A percentile compares a stretch with the other conserved stretches of the same genome.
These are phyloP conservation scores for Ypsolopha sequella DNA, from an alignment of 2,888 invertebrate species.

Conservation along the genomic window DNA sequence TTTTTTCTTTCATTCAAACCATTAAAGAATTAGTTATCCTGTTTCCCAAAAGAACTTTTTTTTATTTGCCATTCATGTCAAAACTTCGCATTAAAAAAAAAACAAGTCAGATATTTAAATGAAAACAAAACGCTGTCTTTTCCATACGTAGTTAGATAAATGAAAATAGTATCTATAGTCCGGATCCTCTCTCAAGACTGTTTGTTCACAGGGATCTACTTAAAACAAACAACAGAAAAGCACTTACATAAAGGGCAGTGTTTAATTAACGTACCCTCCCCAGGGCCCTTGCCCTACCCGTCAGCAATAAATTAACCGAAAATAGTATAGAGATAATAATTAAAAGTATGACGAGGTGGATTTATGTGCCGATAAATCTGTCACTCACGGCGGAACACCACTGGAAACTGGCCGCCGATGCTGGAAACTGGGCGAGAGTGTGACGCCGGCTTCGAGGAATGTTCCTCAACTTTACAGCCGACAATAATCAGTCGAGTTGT, in stretches of 20 bases:
- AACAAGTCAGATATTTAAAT: background rate
- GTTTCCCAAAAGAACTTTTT: background rate
- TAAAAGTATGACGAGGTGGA: constrained; percentile 46
- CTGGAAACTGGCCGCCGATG: background rate
- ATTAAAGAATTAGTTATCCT: background rate
- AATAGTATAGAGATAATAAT: constrained; percentile 38
- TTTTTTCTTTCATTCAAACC: too few relatives aligned
- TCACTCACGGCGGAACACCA: constrained; percentile 19
- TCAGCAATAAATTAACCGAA: constrained; percentile 22
- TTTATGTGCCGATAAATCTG: constrained; percentile 49
- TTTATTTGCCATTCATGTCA: background rate
- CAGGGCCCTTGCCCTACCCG: constrained; percentile 6
- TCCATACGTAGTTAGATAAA: background rate
- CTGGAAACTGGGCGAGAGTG: background rate
- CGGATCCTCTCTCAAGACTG: too few relatives aligned
- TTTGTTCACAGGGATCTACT: background rate
- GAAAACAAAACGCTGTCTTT: background rate
- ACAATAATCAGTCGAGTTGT: too few relatives aligned
- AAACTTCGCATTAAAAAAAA: background rate
- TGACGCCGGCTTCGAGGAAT: background rate
- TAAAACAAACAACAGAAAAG: background rate
- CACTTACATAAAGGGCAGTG: background rate
- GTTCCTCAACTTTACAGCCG: background rate
- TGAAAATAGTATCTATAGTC: background rate
- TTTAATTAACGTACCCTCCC: constrained; percentile 18